Evolutionary conservation across 2,797 vertebrate species (phyloP), one percentile per base, ranked within the genome.

Genomic region (Chelonia mydas): DNA sequence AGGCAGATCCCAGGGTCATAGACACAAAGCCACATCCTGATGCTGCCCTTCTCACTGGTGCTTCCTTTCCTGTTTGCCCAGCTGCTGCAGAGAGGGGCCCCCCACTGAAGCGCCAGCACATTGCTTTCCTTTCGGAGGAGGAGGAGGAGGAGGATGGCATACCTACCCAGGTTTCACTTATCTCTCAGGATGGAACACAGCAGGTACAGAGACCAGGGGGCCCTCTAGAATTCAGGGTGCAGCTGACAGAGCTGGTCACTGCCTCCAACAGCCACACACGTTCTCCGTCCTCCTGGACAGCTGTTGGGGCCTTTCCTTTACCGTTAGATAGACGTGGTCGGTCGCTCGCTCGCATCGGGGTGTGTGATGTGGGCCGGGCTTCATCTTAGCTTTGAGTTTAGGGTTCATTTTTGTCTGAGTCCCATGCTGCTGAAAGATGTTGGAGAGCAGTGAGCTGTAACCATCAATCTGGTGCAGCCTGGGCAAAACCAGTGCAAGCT

Each of bases 151-250:
- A 98, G 5, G 94, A 98, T 28, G 94, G 93, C 83, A 77, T 98
- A 47, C 88, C 97, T n/a, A 72, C 95, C 1, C 98, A 98, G 92
- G 98, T 98, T 94, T 97, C 98, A 0, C 96, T 98, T 89, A 97
- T 98, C 88, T 97, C 98, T 93, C 98, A 98, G 93, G 98, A 98
- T 83, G 98, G 97, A 51, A 94, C 97, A 86, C 98, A 98, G 90
- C 98, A 98, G 98, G 98, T 98, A 98, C 6, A 59, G 92, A 84
- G 57, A 25, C 1, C 0, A 27, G 3, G 27, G 81, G 21, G 54
- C 27, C 78, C 21, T 92, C 54, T 55, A 49, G 51, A 45, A 3
- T 1, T 7, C 31, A 17, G 11, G 59, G 19, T 45, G 15, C 27
- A 61, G 25, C 85, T 80, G 59, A 1, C 45, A 10, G 51, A 74